Conservation (phyloP, 2,113 vertebrate genomes). For the Penelope pileata region DNA sequence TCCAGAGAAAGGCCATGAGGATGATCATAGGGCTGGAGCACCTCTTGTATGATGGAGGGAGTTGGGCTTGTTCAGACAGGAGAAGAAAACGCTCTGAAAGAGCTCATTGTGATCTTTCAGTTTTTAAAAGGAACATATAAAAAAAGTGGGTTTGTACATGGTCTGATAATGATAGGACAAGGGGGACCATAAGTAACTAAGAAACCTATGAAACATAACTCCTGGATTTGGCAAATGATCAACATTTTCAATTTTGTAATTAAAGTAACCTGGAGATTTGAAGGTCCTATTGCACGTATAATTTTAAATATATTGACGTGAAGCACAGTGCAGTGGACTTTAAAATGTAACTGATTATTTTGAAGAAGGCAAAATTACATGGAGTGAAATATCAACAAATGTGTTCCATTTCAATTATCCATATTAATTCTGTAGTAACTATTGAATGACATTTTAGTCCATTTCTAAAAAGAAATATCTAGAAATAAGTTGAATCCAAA, state of each 20-base stretch:
- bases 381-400: background rate
- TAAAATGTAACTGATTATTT: background rate
- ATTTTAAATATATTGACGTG: background rate
- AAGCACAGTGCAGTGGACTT: background rate
- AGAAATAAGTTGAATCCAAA: background rate
- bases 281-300: background rate
- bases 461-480: no score
- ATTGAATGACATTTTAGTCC: background rate
- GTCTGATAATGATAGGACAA: no score
- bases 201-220: background rate
- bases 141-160: no score
- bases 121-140: no score
- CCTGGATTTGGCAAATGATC: background rate
- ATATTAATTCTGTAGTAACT: background rate
- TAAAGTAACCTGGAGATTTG: background rate
- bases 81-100: no score
- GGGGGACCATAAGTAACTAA: background rate
- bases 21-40: no score
- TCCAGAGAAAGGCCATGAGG: no score
- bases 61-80: no score
- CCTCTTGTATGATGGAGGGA: no score
- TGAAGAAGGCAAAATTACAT: background rate
- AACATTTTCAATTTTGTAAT: background rate
- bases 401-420: background rate
- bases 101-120: no score